phyloP scores from a whole-genome alignment of 2,888 invertebrate genomes.

The Liopterus haemorrhoidalis region DNA sequence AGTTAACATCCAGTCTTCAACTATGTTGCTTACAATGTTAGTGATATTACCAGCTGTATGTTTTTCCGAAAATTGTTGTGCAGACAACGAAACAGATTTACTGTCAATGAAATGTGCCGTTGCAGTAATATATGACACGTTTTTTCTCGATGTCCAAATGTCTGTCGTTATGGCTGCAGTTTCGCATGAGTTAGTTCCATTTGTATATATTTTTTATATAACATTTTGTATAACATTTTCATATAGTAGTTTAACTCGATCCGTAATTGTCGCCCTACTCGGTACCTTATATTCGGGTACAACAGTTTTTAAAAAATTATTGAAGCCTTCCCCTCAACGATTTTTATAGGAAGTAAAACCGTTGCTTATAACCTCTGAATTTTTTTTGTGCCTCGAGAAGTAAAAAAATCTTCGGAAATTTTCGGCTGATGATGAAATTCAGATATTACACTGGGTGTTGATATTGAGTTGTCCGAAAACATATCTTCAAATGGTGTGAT shows the following conservation, averaged over 20 bases:
- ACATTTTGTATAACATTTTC: conserved; percentile 16
- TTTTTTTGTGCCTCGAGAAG: too few species aligned
- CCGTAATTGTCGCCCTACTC: conserved; percentile 17
- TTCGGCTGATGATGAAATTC: too few species aligned
- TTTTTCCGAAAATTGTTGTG: conserved; percentile 27
- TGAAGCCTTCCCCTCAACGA: conserved; percentile 21
- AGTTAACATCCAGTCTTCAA: conserved; percentile 28
- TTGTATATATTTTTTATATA: conserved; percentile 18
- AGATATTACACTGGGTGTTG: too few species aligned
- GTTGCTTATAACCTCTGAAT: too few species aligned
- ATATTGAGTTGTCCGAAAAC: too few species aligned
- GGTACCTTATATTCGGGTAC: conserved; percentile 25
- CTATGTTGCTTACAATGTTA: conserved; percentile 26
- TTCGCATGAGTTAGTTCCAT: conserved; percentile 4
- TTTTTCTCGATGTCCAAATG: conserved; percentile 31
- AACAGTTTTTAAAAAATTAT: conserved; percentile 20
- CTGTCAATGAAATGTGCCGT: conserved; percentile 28
- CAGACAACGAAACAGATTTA: conserved; percentile 25
- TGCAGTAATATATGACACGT: conserved; percentile 31
- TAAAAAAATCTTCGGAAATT: too few species aligned
- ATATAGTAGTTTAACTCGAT: conserved; percentile 22
- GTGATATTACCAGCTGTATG: conserved; percentile 30
- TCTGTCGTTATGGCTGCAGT: conserved; percentile 30
- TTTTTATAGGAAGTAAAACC: conserved; percentile 12
- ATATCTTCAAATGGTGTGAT: too few species aligned